Evolutionary conservation across 2,113 vertebrate species (phyloP), one percentile per base, ranked within the genome.

Genomic region (Brachionichthys hirsutus): DNA sequence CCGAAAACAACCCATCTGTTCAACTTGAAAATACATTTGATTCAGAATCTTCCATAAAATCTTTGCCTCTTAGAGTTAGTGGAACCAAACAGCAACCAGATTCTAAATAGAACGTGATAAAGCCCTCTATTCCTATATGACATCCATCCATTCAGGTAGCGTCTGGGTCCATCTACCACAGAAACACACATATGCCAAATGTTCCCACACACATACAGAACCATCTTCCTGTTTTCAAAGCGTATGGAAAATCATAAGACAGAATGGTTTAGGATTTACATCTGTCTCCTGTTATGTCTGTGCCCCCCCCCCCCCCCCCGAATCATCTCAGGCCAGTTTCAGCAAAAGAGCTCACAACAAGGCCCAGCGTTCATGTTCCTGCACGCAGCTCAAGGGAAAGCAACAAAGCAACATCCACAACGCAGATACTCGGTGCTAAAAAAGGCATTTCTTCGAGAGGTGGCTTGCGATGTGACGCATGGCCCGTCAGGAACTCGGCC

Each of bases 221-320:
- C 81, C 84, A 77, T 61, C 80, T 87, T 87, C 81, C 82, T 87
- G 81, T 81, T 89, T 87, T 88, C 86, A 90, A 89, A 90, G 86
- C 60, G 59, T 84, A 76, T 83, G 81, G 82, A 77, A 84, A 86
- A 78, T 83, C 85, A 83, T n/a, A 90, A 90, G 85, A 82, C 85
- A 87, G 81, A n/a, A 85, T 84, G 85, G 85, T 85, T 89, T 87
- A 80, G 76, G 84, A 88, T 89, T 89, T 90, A 89, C 88, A 91
- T 91, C 88, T 90, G 88, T 70, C 78, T 56, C 76, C 83, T 85
- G 89, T 91, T 87, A 90, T 79, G 87, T 86, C 75, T 87, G 85
- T 75, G 83, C 87, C 79, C 79, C 88, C 58, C 36, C 73, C 84
- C 87, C 80, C 79, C 89, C 60, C 40, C 74, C 87, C 82, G 84